Evolutionary conservation across 1,140 invertebrate genomes (phyloP).

Genomic region (Teleopsis dalmanni): DNA sequence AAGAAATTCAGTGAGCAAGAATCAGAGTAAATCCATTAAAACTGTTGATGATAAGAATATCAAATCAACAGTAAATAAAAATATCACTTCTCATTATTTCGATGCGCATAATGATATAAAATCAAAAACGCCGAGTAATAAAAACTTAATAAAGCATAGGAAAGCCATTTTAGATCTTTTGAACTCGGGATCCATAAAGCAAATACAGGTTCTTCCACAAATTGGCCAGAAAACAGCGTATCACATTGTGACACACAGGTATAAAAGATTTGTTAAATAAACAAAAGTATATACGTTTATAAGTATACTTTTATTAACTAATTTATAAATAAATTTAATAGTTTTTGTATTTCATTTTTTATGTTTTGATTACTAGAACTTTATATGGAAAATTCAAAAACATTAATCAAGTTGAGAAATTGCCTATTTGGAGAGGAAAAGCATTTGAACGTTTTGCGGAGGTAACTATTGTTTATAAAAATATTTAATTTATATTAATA

Average conservation of each 20-base stretch:
- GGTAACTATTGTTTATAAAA: slow-evolving; percentile 8
- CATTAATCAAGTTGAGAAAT: slow-evolving; percentile 15
- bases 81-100: too few species aligned
- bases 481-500: neutral
- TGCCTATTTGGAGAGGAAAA: slow-evolving; percentile 20
- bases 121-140: neutral
- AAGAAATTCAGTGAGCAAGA: neutral
- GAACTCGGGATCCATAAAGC: slow-evolving; percentile 16
- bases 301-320: neutral
- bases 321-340: neutral
- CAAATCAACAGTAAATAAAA: too few species aligned
- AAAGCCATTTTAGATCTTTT: slow-evolving; percentile 17
- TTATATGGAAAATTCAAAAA: slow-evolving; percentile 16
- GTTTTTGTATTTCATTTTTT: neutral
- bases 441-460: slow-evolving; percentile 17
- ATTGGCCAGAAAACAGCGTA: slow-evolving; percentile 24
- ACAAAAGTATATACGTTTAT: neutral
- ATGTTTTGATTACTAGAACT: slow-evolving; percentile 12
- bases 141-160: slow-evolving; percentile 10
- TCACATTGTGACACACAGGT: slow-evolving; percentile 18
- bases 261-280: neutral
- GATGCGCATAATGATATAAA: too few species aligned
- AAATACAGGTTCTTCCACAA: slow-evolving; percentile 17
- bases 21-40: too few species aligned
- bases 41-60: too few species aligned